phyloP scores from a whole-genome alignment of 2,797 vertebrate species.

The Pseudochaenichthys georgianus region DNA sequence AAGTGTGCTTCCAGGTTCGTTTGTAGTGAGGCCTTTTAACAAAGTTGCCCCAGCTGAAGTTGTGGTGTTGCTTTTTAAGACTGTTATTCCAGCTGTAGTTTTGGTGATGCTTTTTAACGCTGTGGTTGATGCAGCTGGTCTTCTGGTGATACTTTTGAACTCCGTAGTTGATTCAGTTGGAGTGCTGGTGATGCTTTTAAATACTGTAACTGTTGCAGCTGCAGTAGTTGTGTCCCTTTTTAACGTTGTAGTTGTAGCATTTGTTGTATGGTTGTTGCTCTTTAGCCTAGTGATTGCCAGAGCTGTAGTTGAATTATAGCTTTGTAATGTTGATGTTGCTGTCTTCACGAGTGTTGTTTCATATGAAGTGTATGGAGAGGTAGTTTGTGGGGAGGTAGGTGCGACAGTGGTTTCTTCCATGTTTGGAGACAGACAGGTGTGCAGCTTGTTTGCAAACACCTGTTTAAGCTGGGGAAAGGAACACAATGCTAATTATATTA shows the following conservation, averaged over 20 bases:
- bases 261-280: slow-evolving; percentile 15
- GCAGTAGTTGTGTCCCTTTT: neutral
- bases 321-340: neutral
- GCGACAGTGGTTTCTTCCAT: slow-evolving; percentile 13
- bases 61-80: neutral
- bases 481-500: neutral
- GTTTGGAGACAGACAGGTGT: slow-evolving; percentile 28
- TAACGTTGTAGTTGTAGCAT: neutral
- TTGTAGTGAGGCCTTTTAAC: neutral
- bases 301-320: neutral
- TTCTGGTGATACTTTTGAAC: neutral
- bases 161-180: neutral
- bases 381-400: slow-evolving; percentile 6
- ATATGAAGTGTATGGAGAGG: slow-evolving; percentile 11
- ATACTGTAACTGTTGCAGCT: neutral
- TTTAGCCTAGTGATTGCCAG: neutral
- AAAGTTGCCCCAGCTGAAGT: neutral
- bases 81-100: neutral
- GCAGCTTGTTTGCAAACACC: slow-evolving; percentile 52
- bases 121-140: neutral
- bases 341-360: neutral
- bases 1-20: neutral
- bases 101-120: neutral
- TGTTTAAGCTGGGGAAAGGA: slow-evolving; percentile 58
- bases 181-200: neutral